phyloP scores from a whole-genome alignment of 2,113 vertebrate species.

The Ictidomys tridecemlineatus region DNA sequence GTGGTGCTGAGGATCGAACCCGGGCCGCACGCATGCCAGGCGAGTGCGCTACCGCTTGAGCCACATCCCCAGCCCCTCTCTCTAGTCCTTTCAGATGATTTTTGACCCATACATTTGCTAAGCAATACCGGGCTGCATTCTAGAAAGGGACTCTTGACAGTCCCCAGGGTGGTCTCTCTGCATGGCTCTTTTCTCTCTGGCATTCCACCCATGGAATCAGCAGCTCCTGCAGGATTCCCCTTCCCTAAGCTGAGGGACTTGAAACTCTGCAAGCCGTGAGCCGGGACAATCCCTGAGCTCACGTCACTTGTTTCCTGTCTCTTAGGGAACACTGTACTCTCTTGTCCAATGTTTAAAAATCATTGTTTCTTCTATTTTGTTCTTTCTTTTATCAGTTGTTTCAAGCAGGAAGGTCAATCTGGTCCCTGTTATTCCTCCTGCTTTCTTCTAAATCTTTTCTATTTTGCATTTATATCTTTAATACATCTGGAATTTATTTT shows the following conservation, averaged over 20 bases:
- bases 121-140: neutral
- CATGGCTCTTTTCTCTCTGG: neutral
- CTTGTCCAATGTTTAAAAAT: constrained; percentile 5
- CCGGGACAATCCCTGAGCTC: neutral
- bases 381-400: neutral
- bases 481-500: constrained; percentile 71
- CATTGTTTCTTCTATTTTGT: neutral
- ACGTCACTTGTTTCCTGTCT: neutral
- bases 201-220: neutral
- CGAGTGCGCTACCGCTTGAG: too few relatives aligned
- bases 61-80: too few relatives aligned
- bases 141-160: neutral
- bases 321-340: neutral
- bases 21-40: too few relatives aligned
- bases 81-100: neutral
- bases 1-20: too few relatives aligned
- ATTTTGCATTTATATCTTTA: constrained; percentile 49
- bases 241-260: neutral
- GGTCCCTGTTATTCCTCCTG: neutral
- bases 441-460: constrained; percentile 50
- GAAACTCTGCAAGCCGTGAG: neutral
- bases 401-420: constrained; percentile 22
- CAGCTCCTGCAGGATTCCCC: neutral
- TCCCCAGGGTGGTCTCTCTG: neutral
- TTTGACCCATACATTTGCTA: neutral